Base-by-base conservation (phyloP, 2,888 invertebrate genomes). In the Oasisia sp. region DNA sequence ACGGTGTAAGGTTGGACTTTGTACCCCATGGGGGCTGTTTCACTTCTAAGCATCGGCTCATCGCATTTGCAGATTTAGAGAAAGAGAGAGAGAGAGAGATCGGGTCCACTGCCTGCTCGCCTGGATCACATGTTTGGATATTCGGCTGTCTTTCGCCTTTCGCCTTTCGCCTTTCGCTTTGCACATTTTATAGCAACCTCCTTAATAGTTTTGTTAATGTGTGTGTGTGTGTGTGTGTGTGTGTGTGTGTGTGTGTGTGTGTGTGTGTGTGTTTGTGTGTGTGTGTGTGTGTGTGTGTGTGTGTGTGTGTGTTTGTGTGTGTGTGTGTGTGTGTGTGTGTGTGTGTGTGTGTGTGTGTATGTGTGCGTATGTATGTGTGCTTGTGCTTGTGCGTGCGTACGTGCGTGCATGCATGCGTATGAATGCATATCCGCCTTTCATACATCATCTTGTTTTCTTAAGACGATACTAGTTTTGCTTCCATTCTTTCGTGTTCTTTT, bases 231-330 rank as follows among this genome's bases (percentile, higher is more conserved):
- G 74, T 74, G 74, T 74, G 74, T 74, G 74, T 74, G 19, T 27
- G 27, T 58, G 58, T 58, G 58, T 58, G 58, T 58, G 58, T 5
- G 58, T 58, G 8, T 58, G 58, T 58, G 58, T 58, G 58, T 58
- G 58, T 58, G 58, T 58, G 58, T 58, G 58, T 58, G 58, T 58
- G 58, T 58, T 8, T 58, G 58, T 58, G 58, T 58, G 58, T 58
- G 58, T 58, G 58, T 58, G 58, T 58, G 58, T 58, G 58, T 58
- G 58, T 58, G 58, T 58, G 58, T 58, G 58, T 58, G 58, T 58
- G 58, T 58, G 58, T 58, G 58, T 58, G 58, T 58, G 58, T 58
- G 58, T 58, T 8, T 58, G 58, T 58, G 58, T 58, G 58, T 58
- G 58, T 58, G 58, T 58, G 58, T 58, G 58, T 58, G 58, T 58